Conservation (phyloP, 2,113 vertebrate genomes). For the Bothrops jararaca region DNA sequence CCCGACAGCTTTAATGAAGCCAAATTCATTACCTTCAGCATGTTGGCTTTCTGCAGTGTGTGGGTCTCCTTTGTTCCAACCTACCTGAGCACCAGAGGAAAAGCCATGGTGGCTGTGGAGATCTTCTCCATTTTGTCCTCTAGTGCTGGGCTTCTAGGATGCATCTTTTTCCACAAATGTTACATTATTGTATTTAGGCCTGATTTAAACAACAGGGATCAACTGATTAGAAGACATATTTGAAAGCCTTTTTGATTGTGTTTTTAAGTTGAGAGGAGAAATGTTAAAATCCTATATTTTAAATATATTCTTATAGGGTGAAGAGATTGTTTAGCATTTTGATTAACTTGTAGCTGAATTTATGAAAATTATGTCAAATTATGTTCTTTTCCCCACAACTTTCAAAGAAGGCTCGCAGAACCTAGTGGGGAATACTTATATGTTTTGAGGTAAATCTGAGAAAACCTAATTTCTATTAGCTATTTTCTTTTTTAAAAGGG, state of each 20-base stretch:
- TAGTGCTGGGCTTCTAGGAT: background rate
- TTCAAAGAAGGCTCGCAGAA: background rate
- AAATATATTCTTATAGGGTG: too few relatives aligned
- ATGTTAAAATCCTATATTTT: background rate
- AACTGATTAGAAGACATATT: background rate
- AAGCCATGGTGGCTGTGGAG: background rate
- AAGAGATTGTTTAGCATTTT: background rate
- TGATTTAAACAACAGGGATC: background rate
- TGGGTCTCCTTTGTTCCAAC: background rate
- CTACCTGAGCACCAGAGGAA: background rate
- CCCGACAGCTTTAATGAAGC: background rate
- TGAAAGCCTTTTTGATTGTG: background rate
- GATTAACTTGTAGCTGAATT: background rate
- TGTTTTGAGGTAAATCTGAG: background rate
- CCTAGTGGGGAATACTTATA: background rate
- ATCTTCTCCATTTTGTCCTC: background rate
- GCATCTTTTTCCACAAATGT: background rate
- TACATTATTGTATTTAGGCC: background rate
- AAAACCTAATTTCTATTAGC: background rate
- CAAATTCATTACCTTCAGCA: background rate
- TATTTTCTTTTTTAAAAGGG: too few relatives aligned
- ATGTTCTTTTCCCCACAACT: too few relatives aligned
- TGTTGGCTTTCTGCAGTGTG: background rate
- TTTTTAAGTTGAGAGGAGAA: background rate
- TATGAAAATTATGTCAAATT: background rate